Conservation (phyloP, 2,113 vertebrate species). For the Paradoxurus hermaphroditus region DNA sequence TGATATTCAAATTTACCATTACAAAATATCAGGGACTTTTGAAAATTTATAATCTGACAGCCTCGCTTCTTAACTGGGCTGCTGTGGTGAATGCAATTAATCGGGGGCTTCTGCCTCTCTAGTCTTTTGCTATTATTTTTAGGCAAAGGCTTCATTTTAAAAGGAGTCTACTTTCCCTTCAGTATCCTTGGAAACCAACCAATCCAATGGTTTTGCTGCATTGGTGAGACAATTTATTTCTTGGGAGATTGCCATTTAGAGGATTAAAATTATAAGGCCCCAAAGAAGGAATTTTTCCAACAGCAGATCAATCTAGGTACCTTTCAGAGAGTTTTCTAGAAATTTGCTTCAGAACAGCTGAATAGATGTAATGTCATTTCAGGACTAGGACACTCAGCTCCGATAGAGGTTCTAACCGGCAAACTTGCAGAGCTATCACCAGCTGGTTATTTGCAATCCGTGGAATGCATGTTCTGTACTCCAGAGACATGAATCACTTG, state of each 20-base stretch:
- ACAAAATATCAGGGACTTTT: not conserved
- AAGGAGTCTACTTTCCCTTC: not conserved
- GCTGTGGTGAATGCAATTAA: not conserved
- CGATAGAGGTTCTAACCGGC: not conserved
- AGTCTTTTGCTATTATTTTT: not conserved
- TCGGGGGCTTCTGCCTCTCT: not conserved
- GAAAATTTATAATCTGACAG: not conserved
- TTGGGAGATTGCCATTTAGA: not conserved
- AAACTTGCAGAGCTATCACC: not conserved
- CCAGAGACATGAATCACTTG: slow-evolving; percentile 44
- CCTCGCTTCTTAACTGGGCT: not conserved
- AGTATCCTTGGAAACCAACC: slow-evolving; percentile 48
- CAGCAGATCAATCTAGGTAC: not conserved
- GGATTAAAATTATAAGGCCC: slow-evolving; percentile 29
- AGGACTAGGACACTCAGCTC: not conserved
- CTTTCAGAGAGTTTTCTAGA: slow-evolving; percentile 58
- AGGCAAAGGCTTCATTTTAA: not conserved
- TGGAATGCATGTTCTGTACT: slow-evolving; percentile 46
- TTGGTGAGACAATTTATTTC: not conserved
- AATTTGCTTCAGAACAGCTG: not conserved
- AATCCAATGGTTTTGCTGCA: not conserved
- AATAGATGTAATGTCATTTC: not conserved
- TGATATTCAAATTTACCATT: not conserved
- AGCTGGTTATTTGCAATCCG: slow-evolving; percentile 24
- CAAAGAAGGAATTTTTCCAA: slow-evolving; percentile 26